phyloP scores from a whole-genome alignment of 2,888 invertebrate genomes.

The Eledona agricola region DNA sequence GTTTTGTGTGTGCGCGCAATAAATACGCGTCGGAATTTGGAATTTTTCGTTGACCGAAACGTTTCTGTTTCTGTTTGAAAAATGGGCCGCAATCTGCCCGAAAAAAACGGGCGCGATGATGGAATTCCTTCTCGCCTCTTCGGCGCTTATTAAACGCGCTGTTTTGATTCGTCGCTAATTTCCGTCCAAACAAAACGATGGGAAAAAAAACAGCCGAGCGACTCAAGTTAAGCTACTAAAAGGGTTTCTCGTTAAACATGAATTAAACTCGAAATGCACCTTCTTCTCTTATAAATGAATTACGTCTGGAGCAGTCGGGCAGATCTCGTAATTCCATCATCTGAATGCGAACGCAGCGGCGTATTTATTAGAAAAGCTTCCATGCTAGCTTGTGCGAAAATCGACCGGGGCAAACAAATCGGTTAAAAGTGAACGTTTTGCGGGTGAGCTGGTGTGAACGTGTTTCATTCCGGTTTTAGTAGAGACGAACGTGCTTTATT shows the following conservation, averaged over 20 bases:
- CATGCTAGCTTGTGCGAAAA: no score
- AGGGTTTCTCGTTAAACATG: conserved; percentile 26
- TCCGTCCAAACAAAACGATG: no score
- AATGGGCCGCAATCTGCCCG: conserved; percentile 19
- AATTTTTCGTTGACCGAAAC: conserved; percentile 25
- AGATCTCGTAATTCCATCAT: conserved; percentile 19
- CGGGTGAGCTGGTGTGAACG: neutral
- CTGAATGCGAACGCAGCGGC: no score
- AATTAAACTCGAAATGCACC: conserved; percentile 26
- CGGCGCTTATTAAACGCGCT: no score
- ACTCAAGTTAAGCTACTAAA: conserved; percentile 19
- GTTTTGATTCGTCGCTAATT: no score
- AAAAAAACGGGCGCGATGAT: conserved; percentile 18
- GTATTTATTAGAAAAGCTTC: no score
- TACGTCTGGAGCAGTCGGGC: conserved; percentile 3
- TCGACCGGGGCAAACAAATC: no score
- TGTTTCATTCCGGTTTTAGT: conserved; percentile 2
- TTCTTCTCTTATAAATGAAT: conserved; percentile 31
- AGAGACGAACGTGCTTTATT: conserved; percentile 1
- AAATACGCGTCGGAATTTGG: conserved; percentile 23
- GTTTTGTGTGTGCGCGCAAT: conserved; percentile 27
- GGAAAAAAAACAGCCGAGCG: no score
- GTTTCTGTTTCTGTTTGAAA: conserved; percentile 25
- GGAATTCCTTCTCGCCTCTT: conserved; percentile 21
- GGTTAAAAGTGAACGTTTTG: no score